Conservation (phyloP, 2,888 invertebrate genomes). For the Mayetiola destructor region DNA sequence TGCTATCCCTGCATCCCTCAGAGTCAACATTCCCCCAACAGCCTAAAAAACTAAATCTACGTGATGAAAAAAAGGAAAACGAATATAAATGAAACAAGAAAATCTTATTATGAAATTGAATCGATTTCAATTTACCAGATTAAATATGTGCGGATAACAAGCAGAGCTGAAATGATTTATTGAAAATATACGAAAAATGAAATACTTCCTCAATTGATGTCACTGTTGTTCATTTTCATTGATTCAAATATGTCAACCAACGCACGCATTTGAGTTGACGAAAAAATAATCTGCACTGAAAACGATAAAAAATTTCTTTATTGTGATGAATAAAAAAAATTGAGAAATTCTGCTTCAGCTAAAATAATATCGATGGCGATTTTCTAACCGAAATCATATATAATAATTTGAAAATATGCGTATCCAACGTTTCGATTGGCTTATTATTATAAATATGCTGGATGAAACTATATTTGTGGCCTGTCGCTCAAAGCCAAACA, state of each 20-base stretch:
- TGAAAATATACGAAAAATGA: slow-evolving; percentile 14
- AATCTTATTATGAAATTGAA: slow-evolving; percentile 35
- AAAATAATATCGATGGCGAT: too few relatives aligned
- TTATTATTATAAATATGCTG: background rate
- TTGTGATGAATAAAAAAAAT: background rate
- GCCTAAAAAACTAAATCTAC: background rate
- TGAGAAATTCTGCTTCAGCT: too few relatives aligned
- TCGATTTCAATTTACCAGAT: slow-evolving; percentile 31
- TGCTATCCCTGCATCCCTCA: background rate
- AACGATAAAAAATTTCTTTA: background rate
- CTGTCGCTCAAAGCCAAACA: slow-evolving; percentile 8
- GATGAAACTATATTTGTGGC: background rate
- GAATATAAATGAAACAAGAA: slow-evolving; percentile 17
- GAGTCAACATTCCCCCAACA: too few relatives aligned
- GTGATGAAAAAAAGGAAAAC: background rate
- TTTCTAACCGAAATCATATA: too few relatives aligned
- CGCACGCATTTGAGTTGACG: background rate
- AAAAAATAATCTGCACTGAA: background rate
- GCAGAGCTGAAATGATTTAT: too few relatives aligned
- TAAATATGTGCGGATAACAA: slow-evolving; percentile 21
- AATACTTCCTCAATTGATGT: background rate
- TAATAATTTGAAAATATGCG: too few relatives aligned
- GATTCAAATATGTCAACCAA: background rate
- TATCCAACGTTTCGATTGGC: slow-evolving; percentile 5
- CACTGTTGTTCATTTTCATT: too few relatives aligned